These are phyloP conservation scores for Drosophila maculinotata DNA, from an alignment of 2,888 invertebrate genomes.

Conservation along the genomic window DNA sequence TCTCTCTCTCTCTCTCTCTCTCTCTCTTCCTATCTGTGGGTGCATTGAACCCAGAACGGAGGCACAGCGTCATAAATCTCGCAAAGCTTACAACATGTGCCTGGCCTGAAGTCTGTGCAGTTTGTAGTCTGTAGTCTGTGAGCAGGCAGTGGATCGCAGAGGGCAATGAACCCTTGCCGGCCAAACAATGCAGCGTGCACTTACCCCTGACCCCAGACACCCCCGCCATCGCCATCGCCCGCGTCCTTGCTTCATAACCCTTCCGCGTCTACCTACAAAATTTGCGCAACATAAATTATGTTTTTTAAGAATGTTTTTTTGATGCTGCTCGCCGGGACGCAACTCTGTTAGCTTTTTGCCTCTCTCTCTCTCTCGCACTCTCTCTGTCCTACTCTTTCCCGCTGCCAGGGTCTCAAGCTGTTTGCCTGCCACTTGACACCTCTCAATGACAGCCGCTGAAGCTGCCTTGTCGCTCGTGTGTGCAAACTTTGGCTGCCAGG, in stretches of 20 bases:
- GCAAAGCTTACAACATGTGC: constrained; percentile 61
- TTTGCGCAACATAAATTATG: constrained; percentile 80
- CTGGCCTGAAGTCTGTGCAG: constrained; percentile 9
- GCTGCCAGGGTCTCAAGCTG: constrained; percentile 49
- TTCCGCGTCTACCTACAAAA: constrained; percentile 43
- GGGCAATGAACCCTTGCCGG: constrained; percentile 46
- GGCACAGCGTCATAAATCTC: constrained; percentile 74
- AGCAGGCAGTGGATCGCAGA: constrained; percentile 7
- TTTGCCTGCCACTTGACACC: constrained; percentile 78
- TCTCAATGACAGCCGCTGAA: constrained; percentile 78
- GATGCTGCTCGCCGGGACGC: constrained; percentile 34
- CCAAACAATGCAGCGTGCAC: constrained; percentile 52
- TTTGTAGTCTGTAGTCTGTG: neutral
- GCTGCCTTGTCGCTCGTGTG: constrained; percentile 45
- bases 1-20: neutral
- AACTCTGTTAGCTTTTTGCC: constrained; percentile 7
- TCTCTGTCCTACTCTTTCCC: constrained; percentile 1
- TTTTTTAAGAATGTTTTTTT: constrained; percentile 75
- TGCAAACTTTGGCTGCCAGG: constrained; percentile 41
- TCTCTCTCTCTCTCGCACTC: neutral
- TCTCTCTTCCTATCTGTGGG: constrained; percentile 16
- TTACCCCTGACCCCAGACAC: neutral
- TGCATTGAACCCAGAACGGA: constrained; percentile 71
- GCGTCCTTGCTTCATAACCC: neutral
- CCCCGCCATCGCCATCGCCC: neutral